Evolutionary conservation across 2,113 vertebrate genomes (phyloP).

Genomic region (Melierax canorus): DNA sequence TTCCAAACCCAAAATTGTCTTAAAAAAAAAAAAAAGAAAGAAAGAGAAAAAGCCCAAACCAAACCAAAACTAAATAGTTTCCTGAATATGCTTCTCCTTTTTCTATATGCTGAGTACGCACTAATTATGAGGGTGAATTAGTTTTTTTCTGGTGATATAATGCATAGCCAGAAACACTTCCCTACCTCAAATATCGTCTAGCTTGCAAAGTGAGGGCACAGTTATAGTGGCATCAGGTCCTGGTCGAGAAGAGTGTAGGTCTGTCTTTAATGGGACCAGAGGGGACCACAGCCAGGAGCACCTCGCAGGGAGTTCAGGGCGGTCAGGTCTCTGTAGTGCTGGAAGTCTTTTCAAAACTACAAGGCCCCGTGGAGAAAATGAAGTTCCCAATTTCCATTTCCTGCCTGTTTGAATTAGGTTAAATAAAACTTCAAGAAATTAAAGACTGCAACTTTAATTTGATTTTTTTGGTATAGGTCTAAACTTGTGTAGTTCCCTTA

Average conservation of each 20-base stretch:
- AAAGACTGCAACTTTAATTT: neutral
- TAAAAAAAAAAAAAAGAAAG: neutral
- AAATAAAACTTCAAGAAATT: neutral
- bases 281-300: rapidly evolving
- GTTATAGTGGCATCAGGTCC: neutral
- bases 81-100: neutral
- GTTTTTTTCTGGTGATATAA: neutral
- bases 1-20: neutral
- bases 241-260: neutral
- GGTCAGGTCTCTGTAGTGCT: neutral
- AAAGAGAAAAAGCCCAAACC: too few relatives aligned
- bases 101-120: neutral
- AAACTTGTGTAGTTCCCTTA: neutral
- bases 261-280: rapidly evolving
- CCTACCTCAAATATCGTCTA: neutral
- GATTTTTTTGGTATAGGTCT: neutral
- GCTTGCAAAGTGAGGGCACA: neutral
- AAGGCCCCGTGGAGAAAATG: rapidly evolving
- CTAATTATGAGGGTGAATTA: neutral
- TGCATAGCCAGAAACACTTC: neutral
- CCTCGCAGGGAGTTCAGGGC: rapidly evolving
- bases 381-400: neutral
- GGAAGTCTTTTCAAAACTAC: neutral
- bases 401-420: neutral
- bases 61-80: neutral